Evolutionary conservation across 2,113 vertebrate genomes (phyloP).

Genomic region (Spizaetus ornatus): DNA sequence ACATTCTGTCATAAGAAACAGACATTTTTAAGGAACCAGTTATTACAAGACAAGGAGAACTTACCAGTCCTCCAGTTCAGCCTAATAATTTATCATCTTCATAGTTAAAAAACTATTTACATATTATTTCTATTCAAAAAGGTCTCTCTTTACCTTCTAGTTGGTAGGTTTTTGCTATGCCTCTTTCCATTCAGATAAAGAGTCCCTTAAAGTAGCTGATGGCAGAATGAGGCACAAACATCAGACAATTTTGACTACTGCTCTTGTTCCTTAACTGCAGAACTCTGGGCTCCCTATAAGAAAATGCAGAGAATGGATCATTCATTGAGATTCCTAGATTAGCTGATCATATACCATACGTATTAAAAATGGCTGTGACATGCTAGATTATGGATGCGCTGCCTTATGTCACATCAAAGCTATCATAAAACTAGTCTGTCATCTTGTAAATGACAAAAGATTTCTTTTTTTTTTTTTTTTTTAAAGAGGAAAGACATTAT

Average conservation of each 20-base stretch:
- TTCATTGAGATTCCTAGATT: constrained; percentile 9
- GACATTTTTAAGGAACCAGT: background rate
- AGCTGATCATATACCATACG: background rate
- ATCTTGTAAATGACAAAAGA: constrained; percentile 42
- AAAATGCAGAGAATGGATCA: background rate
- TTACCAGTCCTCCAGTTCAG: background rate
- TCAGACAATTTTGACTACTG: background rate
- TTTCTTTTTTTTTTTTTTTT: background rate
- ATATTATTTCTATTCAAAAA: background rate
- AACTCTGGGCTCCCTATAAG: background rate
- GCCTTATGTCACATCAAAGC: constrained; percentile 55
- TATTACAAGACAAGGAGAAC: background rate
- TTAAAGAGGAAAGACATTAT: constrained; percentile 39
- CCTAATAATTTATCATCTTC: background rate
- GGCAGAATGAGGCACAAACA: background rate
- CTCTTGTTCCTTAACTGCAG: background rate
- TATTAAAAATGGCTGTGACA: constrained; percentile 39
- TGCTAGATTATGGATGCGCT: constrained; percentile 41
- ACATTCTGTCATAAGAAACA: background rate
- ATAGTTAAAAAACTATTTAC: background rate
- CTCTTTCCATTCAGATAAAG: background rate
- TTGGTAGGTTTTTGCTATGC: background rate
- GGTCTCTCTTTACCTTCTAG: background rate
- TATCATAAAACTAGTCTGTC: constrained; percentile 23
- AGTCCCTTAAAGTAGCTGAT: background rate